Percentiles rank a stretch among this genome's conserved stretches.
phyloP scores from a whole-genome alignment of 2,888 invertebrate genomes.

The Xanthia icteritia region DNA sequence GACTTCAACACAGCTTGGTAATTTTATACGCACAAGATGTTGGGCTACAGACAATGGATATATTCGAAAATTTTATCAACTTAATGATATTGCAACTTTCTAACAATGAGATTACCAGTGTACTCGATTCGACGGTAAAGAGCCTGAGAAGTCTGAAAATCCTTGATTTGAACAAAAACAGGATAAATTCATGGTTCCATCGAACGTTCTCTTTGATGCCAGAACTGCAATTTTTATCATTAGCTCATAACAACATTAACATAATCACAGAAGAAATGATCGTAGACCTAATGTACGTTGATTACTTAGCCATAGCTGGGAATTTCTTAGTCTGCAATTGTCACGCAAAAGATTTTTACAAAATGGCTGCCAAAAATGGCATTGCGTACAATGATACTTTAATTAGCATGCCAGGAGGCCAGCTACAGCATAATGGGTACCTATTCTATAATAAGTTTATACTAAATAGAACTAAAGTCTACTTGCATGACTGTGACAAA shows the following conservation, averaged over 20 bases:
- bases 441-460: conserved; percentile 72
- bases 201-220: conserved; percentile 80
- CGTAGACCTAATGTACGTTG: conserved; percentile 86
- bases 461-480: conserved; percentile 57
- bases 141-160: conserved; percentile 82
- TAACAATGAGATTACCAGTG: conserved; percentile 86
- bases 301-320: conserved; percentile 87
- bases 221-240: conserved; percentile 82
- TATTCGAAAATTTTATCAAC: conserved; percentile 79
- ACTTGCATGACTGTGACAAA: conserved; percentile 51
- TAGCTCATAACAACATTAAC: conserved; percentile 90
- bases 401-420: neutral
- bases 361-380: conserved; percentile 76
- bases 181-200: conserved; percentile 89
- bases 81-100: conserved; percentile 86
- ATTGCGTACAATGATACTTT: conserved; percentile 3
- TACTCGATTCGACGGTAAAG: conserved; percentile 75
- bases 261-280: conserved; percentile 90
- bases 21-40: conserved; percentile 86
- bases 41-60: conserved; percentile 79
- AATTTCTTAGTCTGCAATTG: conserved; percentile 92
- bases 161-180: conserved; percentile 89
- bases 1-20: conserved; percentile 82
- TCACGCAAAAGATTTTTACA: conserved; percentile 87
- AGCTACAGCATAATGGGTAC: conserved; percentile 72